These are phyloP conservation scores for Petrosia ficiformis DNA, from an alignment of 37 sponge, comb jelly and placozoan species.

Conservation along the genomic window DNA sequence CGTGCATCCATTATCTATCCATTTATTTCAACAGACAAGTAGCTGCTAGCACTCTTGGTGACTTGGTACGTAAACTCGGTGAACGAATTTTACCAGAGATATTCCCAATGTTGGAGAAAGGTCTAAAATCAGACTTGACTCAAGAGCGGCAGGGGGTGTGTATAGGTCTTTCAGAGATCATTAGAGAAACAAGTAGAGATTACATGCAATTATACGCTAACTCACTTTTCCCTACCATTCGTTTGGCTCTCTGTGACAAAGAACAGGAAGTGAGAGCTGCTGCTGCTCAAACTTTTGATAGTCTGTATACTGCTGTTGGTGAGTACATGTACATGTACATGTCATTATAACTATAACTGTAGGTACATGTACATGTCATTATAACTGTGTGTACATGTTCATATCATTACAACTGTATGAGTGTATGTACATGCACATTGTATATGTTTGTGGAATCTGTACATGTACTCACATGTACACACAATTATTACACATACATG, in stretches of 20 bases:
- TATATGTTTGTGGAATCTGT: background rate
- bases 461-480: background rate
- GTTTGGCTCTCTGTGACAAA: constrained; percentile 75
- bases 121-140: constrained; percentile 46
- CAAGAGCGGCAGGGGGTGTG: constrained; percentile 95
- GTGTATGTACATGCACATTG: constrained; percentile 2
- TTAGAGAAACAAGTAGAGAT: constrained; percentile 85
- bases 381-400: background rate
- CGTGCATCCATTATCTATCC: too few relatives aligned
- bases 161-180: constrained; percentile 93
- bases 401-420: background rate
- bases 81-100: constrained; percentile 95
- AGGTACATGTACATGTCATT: too few relatives aligned
- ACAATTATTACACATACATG: background rate
- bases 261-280: constrained; percentile 82
- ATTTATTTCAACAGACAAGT: constrained; percentile 57
- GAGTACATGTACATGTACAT: too few relatives aligned
- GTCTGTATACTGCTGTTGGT: constrained; percentile 87
- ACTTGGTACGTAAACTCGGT: constrained; percentile 94
- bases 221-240: constrained; percentile 80
- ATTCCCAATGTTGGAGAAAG: constrained; percentile 88
- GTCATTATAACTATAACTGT: too few relatives aligned
- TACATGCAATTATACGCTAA: constrained; percentile 69
- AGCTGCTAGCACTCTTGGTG: constrained; percentile 92
- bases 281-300: constrained; percentile 90